These are phyloP conservation scores for Siniperca knerii DNA, from an alignment of 2,113 vertebrate species.

Conservation along the genomic window DNA sequence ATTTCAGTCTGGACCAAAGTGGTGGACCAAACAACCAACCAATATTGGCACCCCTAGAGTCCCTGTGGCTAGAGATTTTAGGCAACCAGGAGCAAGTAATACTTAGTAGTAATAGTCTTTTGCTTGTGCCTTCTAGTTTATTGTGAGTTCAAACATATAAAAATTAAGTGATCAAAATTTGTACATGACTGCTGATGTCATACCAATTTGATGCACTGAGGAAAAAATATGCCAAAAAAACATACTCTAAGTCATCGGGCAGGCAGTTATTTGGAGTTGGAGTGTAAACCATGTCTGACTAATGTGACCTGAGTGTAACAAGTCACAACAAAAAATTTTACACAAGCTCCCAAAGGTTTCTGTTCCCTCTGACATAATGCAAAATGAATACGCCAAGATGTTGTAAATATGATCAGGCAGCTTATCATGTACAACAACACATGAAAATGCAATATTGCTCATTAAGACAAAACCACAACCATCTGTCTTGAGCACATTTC, in stretches of 20 bases:
- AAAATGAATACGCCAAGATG: neutral
- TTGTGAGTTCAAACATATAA: neutral
- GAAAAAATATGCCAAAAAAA: neutral
- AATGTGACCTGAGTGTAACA: neutral
- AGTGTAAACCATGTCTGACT: neutral
- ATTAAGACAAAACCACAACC: neutral
- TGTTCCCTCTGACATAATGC: neutral
- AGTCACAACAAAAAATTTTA: neutral
- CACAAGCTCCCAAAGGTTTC: neutral
- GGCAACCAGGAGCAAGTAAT: too few relatives aligned
- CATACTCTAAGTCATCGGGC: neutral
- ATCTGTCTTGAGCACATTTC: neutral
- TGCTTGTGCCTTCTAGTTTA: neutral
- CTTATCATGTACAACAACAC: too few relatives aligned
- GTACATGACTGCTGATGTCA: neutral
- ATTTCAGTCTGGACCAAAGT: neutral
- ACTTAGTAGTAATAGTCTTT: neutral
- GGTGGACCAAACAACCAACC: neutral
- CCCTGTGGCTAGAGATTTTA: neutral
- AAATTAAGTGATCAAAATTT: neutral
- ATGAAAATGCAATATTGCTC: neutral
- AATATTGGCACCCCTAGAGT: neutral
- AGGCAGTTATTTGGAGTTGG: too few relatives aligned
- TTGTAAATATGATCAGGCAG: neutral
- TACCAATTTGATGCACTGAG: neutral